Evolutionary conservation across 2,113 vertebrate species (phyloP), one percentile per base, ranked within the genome.

Genomic region (Spea bombifrons): DNA sequence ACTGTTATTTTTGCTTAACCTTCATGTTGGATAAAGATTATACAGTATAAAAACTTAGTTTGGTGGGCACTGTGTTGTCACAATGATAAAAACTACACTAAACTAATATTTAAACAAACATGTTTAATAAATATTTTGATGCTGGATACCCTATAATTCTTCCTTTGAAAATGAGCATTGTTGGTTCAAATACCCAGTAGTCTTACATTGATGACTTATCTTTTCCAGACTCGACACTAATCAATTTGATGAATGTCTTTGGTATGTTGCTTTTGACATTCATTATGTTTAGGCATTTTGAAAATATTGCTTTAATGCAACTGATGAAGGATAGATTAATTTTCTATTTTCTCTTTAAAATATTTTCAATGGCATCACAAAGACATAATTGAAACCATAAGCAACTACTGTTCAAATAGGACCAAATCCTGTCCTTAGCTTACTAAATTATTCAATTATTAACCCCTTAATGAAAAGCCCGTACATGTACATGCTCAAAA

Each of bases 321-420:
- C 15, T 70, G 67, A 50, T 70, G 67, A 70, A 77, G 7, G 55
- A 50, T 75, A 85, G 81, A 44, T 1, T 30, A 0, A 10, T 6
- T 55, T 80, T 70, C 3, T 8, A 70, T 70, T 43, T 70, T 50
- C 67, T 50, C 48, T 7, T 70, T 50, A 49, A 70, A n/a, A 70
- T 46, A 70, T 70, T 70, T 49, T 49, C 50, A 49, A 70, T 68
- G 47, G 67, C n/a, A 47, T 15, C 48, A 49, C 47, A 15, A 2
- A 50, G 47, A 49, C 13, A 50, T 70, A 70, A 70, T 70, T 70
- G n/a, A 70, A 70, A 70, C 46, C 67, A 70, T 70, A 2, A 12
- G 5, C 47, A 49, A 46, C 15, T 50, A 70, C 67, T 70, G 66
- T 68, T 15, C 12, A 47, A 1, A 5, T 16, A 61, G 8, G 57